Percentiles rank a stretch among this genome's conserved stretches.
Conservation (phyloP, 2,797 vertebrate genomes). For the Helostoma temminkii region DNA sequence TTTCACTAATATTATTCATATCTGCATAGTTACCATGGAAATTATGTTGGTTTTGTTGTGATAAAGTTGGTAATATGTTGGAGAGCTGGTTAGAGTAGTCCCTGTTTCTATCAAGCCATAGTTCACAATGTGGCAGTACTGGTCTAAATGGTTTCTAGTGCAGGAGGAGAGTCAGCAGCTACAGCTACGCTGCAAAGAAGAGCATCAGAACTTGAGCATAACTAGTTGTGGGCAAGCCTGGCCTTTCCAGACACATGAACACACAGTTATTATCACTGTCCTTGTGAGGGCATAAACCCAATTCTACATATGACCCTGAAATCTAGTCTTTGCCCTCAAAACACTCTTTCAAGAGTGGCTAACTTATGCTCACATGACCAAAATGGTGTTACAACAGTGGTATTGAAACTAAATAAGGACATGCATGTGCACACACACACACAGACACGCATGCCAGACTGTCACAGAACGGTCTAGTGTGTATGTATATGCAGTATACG, state of each 20-base stretch:
- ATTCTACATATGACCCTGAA: too few relatives aligned
- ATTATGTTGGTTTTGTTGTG: neutral
- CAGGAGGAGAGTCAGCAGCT: conserved; percentile 53
- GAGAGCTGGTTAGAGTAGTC: neutral
- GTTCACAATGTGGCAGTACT: conserved; percentile 1
- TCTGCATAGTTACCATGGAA: neutral
- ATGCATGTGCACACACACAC: neutral
- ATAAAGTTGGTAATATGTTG: neutral
- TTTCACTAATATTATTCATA: neutral
- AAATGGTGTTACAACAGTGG: too few relatives aligned
- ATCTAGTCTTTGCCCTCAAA: too few relatives aligned
- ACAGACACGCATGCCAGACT: neutral
- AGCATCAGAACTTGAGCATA: conserved; percentile 62
- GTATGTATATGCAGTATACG: neutral
- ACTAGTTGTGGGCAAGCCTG: conserved; percentile 30
- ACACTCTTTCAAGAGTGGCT: too few relatives aligned
- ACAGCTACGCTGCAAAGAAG: conserved; percentile 48
- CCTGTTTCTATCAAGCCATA: neutral
- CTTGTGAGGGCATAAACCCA: too few relatives aligned
- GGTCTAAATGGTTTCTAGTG: conserved; percentile 27
- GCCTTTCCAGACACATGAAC: conserved; percentile 1
- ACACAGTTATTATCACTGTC: too few relatives aligned
- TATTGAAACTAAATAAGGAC: too few relatives aligned
- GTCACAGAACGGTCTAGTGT: conserved; percentile 14
- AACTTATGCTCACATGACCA: too few relatives aligned